A percentile compares a stretch with the other conserved stretches of the same genome.
Conservation (phyloP, 1,140 invertebrate species). For the Lucilia cuprina region DNA sequence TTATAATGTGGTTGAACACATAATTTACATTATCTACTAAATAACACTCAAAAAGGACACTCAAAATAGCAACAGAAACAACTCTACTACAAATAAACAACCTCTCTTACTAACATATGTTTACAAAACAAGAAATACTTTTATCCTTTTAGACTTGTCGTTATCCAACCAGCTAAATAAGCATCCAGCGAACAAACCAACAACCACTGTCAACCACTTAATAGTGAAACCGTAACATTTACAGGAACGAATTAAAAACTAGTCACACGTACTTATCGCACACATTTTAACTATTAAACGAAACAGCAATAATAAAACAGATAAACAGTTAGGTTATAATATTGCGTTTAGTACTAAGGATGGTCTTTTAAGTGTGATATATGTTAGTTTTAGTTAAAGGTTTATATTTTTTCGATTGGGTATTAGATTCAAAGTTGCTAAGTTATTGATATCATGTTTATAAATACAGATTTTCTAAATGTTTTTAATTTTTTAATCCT, state of each 20-base stretch:
- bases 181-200: background rate
- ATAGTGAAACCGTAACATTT: background rate
- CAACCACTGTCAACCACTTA: background rate
- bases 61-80: no score
- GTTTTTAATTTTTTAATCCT: no score
- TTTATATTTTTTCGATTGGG: no score
- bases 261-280: conserved; percentile 1
- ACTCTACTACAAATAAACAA: no score
- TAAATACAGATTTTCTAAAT: no score
- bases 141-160: background rate
- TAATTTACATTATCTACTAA: conserved; percentile 17
- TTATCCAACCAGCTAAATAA: background rate
- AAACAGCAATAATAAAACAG: background rate
- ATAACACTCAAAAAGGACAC: background rate
- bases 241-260: background rate
- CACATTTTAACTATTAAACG: background rate
- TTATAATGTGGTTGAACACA: background rate
- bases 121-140: background rate
- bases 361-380: no score
- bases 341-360: no score
- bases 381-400: no score
- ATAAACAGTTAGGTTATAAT: no score
- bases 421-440: no score
- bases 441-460: no score
- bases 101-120: no score